Evolutionary conservation across 2,888 invertebrate species (phyloP).

Genomic region (Anoncus sp.): DNA sequence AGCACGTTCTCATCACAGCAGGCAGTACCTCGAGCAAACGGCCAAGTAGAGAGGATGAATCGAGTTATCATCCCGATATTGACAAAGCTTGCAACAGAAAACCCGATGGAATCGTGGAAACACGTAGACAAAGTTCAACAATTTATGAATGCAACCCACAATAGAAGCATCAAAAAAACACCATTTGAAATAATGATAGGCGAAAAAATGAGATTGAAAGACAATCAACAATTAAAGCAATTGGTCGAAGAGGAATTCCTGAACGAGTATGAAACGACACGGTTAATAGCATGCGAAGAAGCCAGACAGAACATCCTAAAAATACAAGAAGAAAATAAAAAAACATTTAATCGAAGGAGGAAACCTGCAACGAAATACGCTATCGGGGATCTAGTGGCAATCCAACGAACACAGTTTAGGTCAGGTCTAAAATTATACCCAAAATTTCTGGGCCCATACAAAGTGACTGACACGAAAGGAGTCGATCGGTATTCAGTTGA

Average conservation of each 20-base stretch:
- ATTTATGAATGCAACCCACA: conserved; percentile 26
- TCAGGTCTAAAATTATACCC: conserved; percentile 52
- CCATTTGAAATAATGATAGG: conserved; percentile 48
- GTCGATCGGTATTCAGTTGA: too few relatives aligned
- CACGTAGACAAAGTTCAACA: conserved; percentile 36
- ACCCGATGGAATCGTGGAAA: conserved; percentile 46
- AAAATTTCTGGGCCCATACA: conserved; percentile 59
- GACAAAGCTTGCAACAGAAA: conserved; percentile 54
- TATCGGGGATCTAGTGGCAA: conserved; percentile 59
- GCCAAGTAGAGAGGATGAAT: conserved; percentile 48
- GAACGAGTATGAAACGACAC: conserved; percentile 48
- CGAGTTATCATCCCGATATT: conserved; percentile 53
- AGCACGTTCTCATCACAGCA: conserved; percentile 71
- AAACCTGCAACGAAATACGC: conserved; percentile 65
- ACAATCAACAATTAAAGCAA: conserved; percentile 27
- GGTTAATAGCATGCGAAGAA: conserved; percentile 41
- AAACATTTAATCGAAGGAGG: conserved; percentile 53
- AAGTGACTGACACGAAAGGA: too few relatives aligned
- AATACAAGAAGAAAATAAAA: conserved; percentile 70
- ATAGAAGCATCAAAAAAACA: conserved; percentile 30
- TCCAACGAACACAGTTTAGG: conserved; percentile 64
- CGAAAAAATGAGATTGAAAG: conserved; percentile 26
- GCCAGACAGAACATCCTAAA: conserved; percentile 60
- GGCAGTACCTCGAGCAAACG: conserved; percentile 68
- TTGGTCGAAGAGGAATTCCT: conserved; percentile 61